Evolutionary conservation across 2,113 vertebrate genomes (phyloP).

Genomic region (Capra hircus): DNA sequence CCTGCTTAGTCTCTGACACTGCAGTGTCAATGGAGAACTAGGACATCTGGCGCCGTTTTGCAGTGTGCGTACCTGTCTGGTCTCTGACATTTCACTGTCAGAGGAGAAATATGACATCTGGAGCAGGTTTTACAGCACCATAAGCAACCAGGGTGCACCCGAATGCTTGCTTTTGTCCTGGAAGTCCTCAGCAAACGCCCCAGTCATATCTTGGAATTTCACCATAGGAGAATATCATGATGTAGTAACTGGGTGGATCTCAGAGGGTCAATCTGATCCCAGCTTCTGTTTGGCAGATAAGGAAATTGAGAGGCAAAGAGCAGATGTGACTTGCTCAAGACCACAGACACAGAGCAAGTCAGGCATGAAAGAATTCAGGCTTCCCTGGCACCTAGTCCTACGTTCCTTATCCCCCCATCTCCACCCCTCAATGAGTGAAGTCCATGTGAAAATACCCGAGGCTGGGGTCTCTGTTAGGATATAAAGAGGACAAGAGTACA

Average conservation of each 20-base stretch:
- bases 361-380: not conserved
- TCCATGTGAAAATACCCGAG: accelerated
- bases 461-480: too few species aligned
- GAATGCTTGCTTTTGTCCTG: not conserved
- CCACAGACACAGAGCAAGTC: not conserved
- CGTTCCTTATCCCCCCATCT: not conserved
- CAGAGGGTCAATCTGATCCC: not conserved
- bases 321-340: not conserved
- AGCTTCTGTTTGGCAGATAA: not conserved
- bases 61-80: not conserved
- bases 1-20: not conserved
- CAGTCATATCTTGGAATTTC: not conserved
- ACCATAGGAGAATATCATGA: not conserved
- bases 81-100: not conserved
- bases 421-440: not conserved
- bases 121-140: too few species aligned
- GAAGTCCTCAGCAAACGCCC: not conserved
- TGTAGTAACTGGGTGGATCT: not conserved
- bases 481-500: not conserved
- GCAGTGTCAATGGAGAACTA: not conserved
- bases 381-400: too few species aligned
- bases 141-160: not conserved
- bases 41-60: not conserved
- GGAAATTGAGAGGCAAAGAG: not conserved
- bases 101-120: not conserved